A percentile compares a stretch with the other conserved stretches of the same genome.
Evolutionary conservation across 2,113 vertebrate genomes (phyloP).

Genomic region (Hydropotes inermis): DNA sequence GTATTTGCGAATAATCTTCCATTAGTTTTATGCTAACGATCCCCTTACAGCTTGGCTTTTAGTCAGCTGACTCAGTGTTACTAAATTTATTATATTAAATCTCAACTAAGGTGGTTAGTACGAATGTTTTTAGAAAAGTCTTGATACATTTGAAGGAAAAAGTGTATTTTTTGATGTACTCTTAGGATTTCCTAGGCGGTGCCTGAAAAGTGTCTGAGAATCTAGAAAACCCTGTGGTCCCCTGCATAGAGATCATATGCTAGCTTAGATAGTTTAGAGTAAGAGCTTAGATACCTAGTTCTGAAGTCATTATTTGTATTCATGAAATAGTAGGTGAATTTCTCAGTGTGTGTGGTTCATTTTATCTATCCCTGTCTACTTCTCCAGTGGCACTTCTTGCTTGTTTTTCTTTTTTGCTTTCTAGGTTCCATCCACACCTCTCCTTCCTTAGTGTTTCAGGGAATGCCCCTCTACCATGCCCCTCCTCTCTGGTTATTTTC

Average conservation of each 20-base stretch:
- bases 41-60: conserved; percentile 15
- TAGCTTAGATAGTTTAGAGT: neutral
- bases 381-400: neutral
- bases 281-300: neutral
- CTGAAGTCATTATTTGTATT: neutral
- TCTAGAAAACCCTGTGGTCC: neutral
- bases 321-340: neutral
- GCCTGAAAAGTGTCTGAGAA: conserved; percentile 1
- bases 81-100: conserved; percentile 30
- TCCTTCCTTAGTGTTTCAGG: neutral
- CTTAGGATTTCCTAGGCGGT: neutral
- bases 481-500: neutral
- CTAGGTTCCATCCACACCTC: neutral
- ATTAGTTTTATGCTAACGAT: conserved; percentile 59
- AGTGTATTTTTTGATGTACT: neutral
- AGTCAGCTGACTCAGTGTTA: neutral
- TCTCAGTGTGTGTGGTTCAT: neutral
- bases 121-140: conserved; percentile 18
- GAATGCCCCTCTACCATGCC: neutral
- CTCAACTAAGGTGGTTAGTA: neutral
- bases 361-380: neutral
- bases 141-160: conserved; percentile 37
- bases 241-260: neutral
- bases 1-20: conserved; percentile 60
- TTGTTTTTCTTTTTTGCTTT: neutral